phyloP scores from a whole-genome alignment of 2,888 invertebrate species.

The Cacoxenus indagator region DNA sequence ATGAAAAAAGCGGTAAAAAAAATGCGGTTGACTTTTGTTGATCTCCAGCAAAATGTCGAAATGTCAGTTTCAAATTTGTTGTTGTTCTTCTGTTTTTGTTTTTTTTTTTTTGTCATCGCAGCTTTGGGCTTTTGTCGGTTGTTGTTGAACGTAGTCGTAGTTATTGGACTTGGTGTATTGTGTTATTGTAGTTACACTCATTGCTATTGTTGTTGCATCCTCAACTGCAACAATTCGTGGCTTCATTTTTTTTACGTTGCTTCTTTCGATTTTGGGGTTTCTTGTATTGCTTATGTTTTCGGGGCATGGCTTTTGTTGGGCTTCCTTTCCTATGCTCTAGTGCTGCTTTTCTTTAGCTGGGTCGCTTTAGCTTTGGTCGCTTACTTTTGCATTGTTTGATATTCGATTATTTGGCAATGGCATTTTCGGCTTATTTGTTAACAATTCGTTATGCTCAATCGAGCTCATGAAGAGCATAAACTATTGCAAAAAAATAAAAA shows the following conservation, averaged over 20 bases:
- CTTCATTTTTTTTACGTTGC: neutral
- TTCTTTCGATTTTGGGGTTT: neutral
- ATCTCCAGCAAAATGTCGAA: constrained; percentile 11
- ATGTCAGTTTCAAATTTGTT: constrained; percentile 18
- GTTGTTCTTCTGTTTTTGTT: neutral
- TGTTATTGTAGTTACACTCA: neutral
- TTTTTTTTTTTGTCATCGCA: neutral
- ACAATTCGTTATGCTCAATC: neutral
- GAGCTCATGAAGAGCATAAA: neutral
- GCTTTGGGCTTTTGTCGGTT: neutral
- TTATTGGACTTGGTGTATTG: neutral
- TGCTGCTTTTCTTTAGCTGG: constrained; percentile 1
- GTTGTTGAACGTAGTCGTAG: neutral
- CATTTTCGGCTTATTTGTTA: constrained; percentile 15
- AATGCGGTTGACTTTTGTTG: constrained; percentile 7
- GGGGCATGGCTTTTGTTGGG: constrained; percentile 8
- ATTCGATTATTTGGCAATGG: constrained; percentile 8
- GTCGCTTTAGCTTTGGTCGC: neutral
- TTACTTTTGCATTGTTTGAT: neutral
- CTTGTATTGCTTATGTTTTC: neutral
- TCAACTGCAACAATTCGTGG: constrained; percentile 13
- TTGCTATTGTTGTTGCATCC: constrained; percentile 5
- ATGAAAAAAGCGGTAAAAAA: neutral
- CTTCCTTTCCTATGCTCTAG: neutral
- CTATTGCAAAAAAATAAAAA: neutral